These are phyloP conservation scores for Macropis europaea DNA, from an alignment of 2,888 invertebrate genomes.

Conservation along the genomic window DNA sequence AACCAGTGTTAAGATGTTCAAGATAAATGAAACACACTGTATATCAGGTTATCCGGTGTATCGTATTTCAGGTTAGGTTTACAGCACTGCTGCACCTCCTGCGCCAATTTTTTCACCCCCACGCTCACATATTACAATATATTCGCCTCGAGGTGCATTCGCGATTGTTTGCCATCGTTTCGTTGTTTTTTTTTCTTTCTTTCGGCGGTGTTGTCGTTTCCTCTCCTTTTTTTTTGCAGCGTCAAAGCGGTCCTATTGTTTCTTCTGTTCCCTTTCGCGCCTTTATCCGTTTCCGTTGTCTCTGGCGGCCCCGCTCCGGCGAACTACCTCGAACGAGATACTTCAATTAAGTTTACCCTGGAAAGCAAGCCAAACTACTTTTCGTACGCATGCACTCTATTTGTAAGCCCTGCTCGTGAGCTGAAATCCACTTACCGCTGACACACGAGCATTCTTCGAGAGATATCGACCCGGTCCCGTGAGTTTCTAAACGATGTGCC, in stretches of 20 bases:
- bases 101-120: too few relatives aligned
- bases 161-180: background rate
- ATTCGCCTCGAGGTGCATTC: too few relatives aligned
- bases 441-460: background rate
- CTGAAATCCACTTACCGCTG: slow-evolving; percentile 23
- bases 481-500: background rate
- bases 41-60: too few relatives aligned
- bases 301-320: background rate
- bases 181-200: slow-evolving; percentile 4
- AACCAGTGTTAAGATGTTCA: too few relatives aligned
- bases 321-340: slow-evolving; percentile 20
- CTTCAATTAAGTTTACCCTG: slow-evolving; percentile 38
- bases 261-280: background rate
- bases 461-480: slow-evolving; percentile 11
- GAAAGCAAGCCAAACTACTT: slow-evolving; percentile 20
- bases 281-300: background rate
- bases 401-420: background rate
- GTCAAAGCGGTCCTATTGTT: background rate
- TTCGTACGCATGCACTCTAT: slow-evolving; percentile 29
- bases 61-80: too few relatives aligned
- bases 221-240: slow-evolving; percentile 2
- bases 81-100: too few relatives aligned
- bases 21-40: too few relatives aligned
- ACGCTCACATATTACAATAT: too few relatives aligned
- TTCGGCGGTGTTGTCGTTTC: slow-evolving; percentile 23